Evolutionary conservation across 2,888 invertebrate species (phyloP).

Genomic region (Nomada ferruginata): DNA sequence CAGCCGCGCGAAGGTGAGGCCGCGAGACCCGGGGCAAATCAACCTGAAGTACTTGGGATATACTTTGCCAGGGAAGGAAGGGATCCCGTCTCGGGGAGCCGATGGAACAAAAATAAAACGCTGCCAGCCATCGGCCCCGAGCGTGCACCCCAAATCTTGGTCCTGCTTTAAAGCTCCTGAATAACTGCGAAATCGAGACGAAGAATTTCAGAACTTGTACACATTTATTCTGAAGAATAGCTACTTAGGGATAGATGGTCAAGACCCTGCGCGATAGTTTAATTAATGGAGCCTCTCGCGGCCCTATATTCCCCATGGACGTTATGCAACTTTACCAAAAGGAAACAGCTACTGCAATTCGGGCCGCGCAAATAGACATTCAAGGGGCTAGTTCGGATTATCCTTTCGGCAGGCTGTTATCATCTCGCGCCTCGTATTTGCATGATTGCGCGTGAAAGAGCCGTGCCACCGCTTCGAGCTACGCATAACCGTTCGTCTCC

Average conservation of each 20-base stretch:
- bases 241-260: too few species aligned
- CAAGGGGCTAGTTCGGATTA: conserved; percentile 17
- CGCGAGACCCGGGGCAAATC: conserved; percentile 30
- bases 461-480: background rate
- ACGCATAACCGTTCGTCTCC: conserved; percentile 1
- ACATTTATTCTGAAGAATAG: too few species aligned
- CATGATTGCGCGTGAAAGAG: conserved; percentile 33
- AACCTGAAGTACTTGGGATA: conserved; percentile 1
- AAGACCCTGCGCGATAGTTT: background rate
- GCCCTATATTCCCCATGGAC: too few species aligned
- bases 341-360: background rate
- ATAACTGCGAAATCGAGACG: too few species aligned
- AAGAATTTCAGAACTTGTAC: background rate
- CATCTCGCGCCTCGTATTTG: conserved; percentile 30
- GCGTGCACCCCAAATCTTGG: background rate
- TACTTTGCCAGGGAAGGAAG: conserved; percentile 35
- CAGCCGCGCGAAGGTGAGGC: conserved; percentile 47
- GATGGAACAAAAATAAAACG: conserved; percentile 23
- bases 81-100: conserved; percentile 7
- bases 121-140: background rate
- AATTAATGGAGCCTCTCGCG: background rate
- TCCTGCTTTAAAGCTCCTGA: background rate
- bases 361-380: conserved; percentile 14
- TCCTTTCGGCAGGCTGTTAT: conserved; percentile 6
- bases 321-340: background rate